Evolutionary conservation across 2,888 invertebrate genomes (phyloP).

Genomic region (Incurvaria masculella): DNA sequence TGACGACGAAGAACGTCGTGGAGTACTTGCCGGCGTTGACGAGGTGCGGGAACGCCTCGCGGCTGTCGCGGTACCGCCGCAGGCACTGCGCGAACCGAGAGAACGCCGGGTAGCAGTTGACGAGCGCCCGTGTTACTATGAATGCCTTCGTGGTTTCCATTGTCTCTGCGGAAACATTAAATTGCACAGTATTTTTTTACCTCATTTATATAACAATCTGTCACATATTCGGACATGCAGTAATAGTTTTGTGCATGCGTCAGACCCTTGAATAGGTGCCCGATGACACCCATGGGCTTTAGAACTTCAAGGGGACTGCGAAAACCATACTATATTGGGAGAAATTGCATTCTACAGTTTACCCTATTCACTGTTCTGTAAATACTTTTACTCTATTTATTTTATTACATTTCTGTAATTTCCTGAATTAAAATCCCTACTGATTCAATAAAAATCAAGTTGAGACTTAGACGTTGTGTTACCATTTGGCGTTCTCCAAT

Average conservation of each 20-base stretch:
- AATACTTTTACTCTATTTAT: no score
- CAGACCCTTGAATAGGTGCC: no score
- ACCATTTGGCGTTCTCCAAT: constrained; percentile 66
- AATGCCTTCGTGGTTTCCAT: constrained; percentile 69
- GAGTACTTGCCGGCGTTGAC: constrained; percentile 98
- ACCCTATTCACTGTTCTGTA: no score
- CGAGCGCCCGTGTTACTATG: constrained; percentile 75
- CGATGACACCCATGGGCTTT: no score
- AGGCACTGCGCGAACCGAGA: constrained; percentile 97
- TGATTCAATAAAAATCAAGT: background rate
- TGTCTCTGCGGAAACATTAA: no score
- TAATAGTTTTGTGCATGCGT: no score
- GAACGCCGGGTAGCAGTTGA: constrained; percentile 95
- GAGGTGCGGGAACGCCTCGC: constrained; percentile 92
- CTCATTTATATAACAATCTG: no score
- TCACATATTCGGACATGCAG: no score
- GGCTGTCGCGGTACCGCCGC: constrained; percentile 90
- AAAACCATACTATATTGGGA: no score
- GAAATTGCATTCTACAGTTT: background rate
- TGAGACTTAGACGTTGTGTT: no score
- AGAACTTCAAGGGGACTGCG: no score
- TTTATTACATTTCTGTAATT: background rate
- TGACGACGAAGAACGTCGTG: constrained; percentile 92
- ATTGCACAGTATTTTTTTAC: no score
- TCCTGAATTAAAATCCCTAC: background rate